Percentiles rank a stretch among this genome's conserved stretches.
These are phyloP conservation scores for Drosophila guanche DNA, from an alignment of 1,140 invertebrate species.

Conservation along the genomic window DNA sequence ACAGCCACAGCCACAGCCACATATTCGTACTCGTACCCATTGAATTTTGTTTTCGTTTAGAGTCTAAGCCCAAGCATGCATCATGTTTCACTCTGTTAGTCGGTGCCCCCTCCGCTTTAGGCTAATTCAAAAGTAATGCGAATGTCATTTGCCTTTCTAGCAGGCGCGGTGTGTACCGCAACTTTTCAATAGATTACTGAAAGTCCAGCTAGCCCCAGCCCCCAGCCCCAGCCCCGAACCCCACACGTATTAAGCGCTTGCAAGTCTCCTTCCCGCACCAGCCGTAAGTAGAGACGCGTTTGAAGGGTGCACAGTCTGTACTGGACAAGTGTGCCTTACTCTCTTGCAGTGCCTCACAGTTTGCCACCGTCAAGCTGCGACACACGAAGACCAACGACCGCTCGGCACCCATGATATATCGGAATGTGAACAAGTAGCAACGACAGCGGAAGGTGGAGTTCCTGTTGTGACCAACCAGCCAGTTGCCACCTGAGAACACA, in stretches of 20 bases:
- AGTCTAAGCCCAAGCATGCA: no score
- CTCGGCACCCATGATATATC: slow-evolving; percentile 89
- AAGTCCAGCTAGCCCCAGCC: slow-evolving; percentile 27
- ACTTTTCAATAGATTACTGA: slow-evolving; percentile 70
- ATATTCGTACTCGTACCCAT: no score
- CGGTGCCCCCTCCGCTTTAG: neutral
- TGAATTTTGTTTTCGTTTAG: no score
- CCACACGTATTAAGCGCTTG: slow-evolving; percentile 25
- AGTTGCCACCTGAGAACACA: slow-evolving; percentile 18
- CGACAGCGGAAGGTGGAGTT: slow-evolving; percentile 78
- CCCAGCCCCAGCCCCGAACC: neutral
- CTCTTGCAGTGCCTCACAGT: slow-evolving; percentile 89
- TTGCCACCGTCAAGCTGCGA: slow-evolving; percentile 93
- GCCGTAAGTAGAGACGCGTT: slow-evolving; percentile 34
- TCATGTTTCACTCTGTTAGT: no score
- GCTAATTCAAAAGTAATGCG: slow-evolving; percentile 29
- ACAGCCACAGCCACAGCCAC: no score
- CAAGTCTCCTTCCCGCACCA: neutral
- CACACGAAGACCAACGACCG: slow-evolving; percentile 94
- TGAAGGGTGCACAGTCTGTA: slow-evolving; percentile 19
- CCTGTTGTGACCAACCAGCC: slow-evolving; percentile 46
- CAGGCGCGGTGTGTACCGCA: slow-evolving; percentile 66
- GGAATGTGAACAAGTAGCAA: slow-evolving; percentile 82
- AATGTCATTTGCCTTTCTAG: slow-evolving; percentile 59
- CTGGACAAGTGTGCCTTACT: slow-evolving; percentile 36